phyloP scores from a whole-genome alignment of 2,888 invertebrate genomes.

The Chromoteleia sp. region DNA sequence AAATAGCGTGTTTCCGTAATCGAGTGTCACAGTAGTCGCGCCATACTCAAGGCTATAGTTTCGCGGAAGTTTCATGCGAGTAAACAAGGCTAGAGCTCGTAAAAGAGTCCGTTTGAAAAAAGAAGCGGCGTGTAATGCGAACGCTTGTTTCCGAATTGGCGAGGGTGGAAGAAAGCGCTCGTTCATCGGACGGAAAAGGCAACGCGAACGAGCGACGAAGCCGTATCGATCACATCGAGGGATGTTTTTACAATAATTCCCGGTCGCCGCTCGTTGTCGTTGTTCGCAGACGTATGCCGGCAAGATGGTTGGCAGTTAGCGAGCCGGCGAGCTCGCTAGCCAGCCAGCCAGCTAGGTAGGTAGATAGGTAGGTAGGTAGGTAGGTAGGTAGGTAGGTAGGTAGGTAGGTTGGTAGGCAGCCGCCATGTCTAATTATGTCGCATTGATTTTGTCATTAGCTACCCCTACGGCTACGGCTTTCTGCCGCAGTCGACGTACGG shows the following conservation, averaged over 20 bases:
- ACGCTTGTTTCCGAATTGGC: conserved; percentile 59
- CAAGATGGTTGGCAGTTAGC: conserved; percentile 64
- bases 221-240: conserved; percentile 80
- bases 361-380: conserved; percentile 70
- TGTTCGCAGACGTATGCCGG: conserved; percentile 66
- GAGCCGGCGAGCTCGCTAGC: no score
- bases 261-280: conserved; percentile 65
- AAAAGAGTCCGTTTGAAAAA: conserved; percentile 52
- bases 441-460: conserved; percentile 84
- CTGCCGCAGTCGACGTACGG: conserved; percentile 71
- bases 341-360: conserved; percentile 66
- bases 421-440: conserved; percentile 82
- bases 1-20: conserved; percentile 47
- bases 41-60: conserved; percentile 54
- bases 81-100: conserved; percentile 63
- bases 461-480: conserved; percentile 76
- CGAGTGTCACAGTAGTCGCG: conserved; percentile 43
- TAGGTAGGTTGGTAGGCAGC: conserved; percentile 69
- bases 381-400: conserved; percentile 67
- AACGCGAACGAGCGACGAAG: conserved; percentile 71
- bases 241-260: conserved; percentile 83
- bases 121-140: conserved; percentile 54
- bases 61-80: conserved; percentile 52
- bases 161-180: conserved; percentile 61
- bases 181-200: conserved; percentile 60